Conservation (phyloP, 2,113 vertebrate species). For the Mormoops blainvillei region DNA sequence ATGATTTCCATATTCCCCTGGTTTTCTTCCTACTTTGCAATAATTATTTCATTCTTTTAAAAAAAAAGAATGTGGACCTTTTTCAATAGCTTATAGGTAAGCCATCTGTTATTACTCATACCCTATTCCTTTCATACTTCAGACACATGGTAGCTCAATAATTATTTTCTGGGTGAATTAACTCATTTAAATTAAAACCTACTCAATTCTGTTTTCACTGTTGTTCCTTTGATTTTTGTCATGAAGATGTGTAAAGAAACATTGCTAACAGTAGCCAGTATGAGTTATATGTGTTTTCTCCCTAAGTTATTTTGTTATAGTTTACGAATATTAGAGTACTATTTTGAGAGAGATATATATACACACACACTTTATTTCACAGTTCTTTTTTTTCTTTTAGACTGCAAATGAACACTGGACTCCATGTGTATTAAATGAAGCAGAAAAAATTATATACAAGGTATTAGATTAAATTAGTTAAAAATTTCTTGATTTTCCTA, state of each 20-base stretch:
- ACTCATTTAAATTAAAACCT: background rate
- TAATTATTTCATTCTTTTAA: background rate
- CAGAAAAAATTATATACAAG: constrained; percentile 96
- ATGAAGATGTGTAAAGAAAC: background rate
- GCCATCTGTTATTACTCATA: background rate
- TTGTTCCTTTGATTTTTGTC: constrained; percentile 30
- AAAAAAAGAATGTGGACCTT: background rate
- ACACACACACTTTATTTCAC: background rate
- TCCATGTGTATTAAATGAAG: constrained; percentile 92
- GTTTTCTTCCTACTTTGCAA: background rate
- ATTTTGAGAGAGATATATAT: background rate
- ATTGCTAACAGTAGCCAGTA: background rate
- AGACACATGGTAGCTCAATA: background rate
- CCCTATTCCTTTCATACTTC: background rate
- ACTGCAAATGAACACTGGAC: constrained; percentile 95
- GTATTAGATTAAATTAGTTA: constrained; percentile 78
- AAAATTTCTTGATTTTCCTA: background rate
- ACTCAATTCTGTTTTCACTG: background rate
- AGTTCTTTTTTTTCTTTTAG: constrained; percentile 76
- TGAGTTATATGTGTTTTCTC: background rate
- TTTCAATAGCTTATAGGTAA: background rate
- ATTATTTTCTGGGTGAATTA: constrained; percentile 8
- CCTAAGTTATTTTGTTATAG: background rate
- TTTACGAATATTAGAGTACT: background rate
- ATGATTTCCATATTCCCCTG: background rate